phyloP scores from a whole-genome alignment of 30 jellyfish, hydroid and myxozoan species.

The Thelohanellus kitauei region DNA sequence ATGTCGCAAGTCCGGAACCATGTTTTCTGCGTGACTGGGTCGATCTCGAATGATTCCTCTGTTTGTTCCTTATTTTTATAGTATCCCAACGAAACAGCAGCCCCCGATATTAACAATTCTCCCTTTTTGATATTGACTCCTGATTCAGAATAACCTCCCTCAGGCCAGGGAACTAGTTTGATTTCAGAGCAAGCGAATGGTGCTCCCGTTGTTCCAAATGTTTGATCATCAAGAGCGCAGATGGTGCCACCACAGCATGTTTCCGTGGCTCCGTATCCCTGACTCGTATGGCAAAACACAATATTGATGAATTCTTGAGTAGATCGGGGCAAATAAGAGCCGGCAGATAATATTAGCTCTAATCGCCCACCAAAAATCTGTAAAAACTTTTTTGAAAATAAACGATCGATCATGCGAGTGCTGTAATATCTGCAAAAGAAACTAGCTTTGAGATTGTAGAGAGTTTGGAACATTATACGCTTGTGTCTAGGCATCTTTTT shows the following conservation, averaged over 20 bases:
- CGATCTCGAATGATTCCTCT: conserved; percentile 20
- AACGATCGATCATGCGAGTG: no score
- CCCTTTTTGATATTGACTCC: conserved; percentile 37
- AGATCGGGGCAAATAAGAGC: conserved; percentile 67
- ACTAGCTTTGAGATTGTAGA: no score
- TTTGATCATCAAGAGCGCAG: conserved; percentile 51
- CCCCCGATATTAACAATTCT: conserved; percentile 39
- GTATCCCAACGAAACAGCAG: conserved; percentile 43
- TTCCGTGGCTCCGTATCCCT: conserved; percentile 79
- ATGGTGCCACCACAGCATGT: conserved; percentile 79
- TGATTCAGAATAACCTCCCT: conserved; percentile 19
- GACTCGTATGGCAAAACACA: conserved; percentile 90
- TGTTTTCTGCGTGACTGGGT: conserved; percentile 32
- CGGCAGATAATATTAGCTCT: conserved; percentile 47
- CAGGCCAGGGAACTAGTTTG: conserved; percentile 75
- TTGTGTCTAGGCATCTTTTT: no score
- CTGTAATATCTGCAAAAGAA: no score
- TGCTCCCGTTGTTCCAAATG: conserved; percentile 77
- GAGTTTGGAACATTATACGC: no score
- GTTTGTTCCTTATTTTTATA: conserved; percentile 44
- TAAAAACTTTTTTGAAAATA: conserved; percentile 30
- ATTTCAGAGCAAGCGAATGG: conserved; percentile 38
- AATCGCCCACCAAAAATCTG: conserved; percentile 52
- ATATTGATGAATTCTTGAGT: conserved; percentile 80
- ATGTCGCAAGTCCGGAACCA: conserved; percentile 90